Evolutionary conservation across 2,797 vertebrate genomes (phyloP).

Genomic region (Gymnopithys bicolor): DNA sequence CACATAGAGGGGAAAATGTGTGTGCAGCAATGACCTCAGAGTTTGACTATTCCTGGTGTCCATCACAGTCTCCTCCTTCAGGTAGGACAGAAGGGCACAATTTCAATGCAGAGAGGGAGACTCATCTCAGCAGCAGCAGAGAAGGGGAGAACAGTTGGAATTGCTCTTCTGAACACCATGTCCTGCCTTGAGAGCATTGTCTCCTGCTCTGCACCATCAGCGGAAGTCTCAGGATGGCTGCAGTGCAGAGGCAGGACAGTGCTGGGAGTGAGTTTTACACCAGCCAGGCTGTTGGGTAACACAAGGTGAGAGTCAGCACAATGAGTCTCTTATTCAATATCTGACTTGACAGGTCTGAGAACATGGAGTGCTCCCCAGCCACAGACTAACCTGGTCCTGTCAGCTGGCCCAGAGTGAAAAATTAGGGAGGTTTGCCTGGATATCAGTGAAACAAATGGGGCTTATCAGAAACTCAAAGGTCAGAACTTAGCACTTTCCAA

Average conservation of each 20-base stretch:
- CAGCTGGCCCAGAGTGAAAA: constrained; percentile 11
- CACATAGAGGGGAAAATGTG: fast-evolving
- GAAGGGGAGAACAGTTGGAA: neutral
- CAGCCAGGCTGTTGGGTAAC: neutral
- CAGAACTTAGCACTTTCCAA: neutral
- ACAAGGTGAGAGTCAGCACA: neutral
- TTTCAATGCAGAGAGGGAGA: neutral
- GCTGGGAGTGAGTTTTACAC: neutral
- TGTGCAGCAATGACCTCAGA: neutral
- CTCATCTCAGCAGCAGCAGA: neutral
- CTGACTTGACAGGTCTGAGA: neutral
- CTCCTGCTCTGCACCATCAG: neutral
- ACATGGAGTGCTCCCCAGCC: constrained; percentile 3
- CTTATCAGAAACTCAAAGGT: constrained; percentile 32
- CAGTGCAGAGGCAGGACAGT: neutral
- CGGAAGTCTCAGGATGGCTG: neutral
- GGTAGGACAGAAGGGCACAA: neutral
- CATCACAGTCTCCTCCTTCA: neutral
- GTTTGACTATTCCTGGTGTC: neutral
- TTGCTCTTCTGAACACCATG: neutral
- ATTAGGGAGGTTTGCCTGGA: neutral
- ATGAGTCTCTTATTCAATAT: neutral
- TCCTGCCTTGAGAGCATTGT: neutral
- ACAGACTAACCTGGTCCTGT: neutral
- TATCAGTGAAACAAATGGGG: neutral